A percentile compares a stretch with the other conserved stretches of the same genome.
Conservation (phyloP, 2,797 vertebrate species). For the Pterois miles region DNA sequence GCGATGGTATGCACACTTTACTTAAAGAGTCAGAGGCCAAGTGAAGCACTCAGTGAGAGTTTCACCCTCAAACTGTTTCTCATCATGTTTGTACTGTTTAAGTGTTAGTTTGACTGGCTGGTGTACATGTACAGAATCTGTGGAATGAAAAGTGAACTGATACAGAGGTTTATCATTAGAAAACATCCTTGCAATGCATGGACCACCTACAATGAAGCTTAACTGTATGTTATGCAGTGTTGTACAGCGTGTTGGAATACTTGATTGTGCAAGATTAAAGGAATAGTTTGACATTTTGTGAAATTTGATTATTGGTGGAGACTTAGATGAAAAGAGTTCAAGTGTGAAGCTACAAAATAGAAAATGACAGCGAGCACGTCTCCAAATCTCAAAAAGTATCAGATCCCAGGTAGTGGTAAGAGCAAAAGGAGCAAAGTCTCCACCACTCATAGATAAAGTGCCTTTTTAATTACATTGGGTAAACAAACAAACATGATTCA, state of each 20-base stretch:
- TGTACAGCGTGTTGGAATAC: not conserved
- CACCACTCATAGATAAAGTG: no score
- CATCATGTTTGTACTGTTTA: constrained; percentile 13
- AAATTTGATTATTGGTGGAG: not conserved
- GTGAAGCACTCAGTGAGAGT: not conserved
- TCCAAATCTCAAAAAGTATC: no score
- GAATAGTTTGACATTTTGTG: not conserved
- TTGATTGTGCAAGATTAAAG: not conserved
- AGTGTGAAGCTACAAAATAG: not conserved
- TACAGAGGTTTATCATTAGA: not conserved
- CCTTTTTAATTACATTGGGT: no score
- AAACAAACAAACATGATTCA: no score
- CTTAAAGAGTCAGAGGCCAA: constrained; percentile 31
- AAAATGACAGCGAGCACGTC: no score
- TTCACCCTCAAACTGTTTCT: constrained; percentile 3
- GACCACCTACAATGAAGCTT: constrained; percentile 11
- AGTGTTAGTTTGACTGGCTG: not conserved
- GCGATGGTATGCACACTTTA: constrained; percentile 28
- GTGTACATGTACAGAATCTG: not conserved
- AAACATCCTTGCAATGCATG: not conserved
- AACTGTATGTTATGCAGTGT: not conserved
- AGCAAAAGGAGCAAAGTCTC: no score
- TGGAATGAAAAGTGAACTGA: not conserved
- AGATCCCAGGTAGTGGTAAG: no score
- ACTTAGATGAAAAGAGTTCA: not conserved